Conservation (phyloP, 2,797 vertebrate genomes). For the Poecilia wingei region DNA sequence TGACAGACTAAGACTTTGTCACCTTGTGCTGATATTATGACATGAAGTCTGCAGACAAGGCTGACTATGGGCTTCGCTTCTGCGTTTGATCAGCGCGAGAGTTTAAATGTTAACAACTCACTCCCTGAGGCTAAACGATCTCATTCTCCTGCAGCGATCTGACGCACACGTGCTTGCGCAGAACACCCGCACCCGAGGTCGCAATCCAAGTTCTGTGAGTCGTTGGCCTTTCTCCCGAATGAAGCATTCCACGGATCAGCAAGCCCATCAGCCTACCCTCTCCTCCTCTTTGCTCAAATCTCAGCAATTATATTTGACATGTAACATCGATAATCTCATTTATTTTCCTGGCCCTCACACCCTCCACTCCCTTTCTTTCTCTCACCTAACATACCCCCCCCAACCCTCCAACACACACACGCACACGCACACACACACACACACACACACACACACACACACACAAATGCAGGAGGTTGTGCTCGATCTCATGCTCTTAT, state of each 20-base stretch:
- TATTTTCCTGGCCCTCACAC: constrained; percentile 68
- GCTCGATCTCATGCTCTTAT: constrained; percentile 72
- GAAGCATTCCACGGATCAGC: constrained; percentile 75
- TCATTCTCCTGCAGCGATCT: constrained; percentile 28
- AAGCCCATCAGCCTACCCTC: constrained; percentile 76
- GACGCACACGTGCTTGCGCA: constrained; percentile 1
- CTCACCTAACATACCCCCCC: constrained; percentile 24
- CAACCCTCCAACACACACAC: neutral
- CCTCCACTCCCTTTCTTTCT: constrained; percentile 20
- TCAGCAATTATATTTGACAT: constrained; percentile 91
- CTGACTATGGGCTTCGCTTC: constrained; percentile 13
- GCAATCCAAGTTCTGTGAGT: constrained; percentile 58
- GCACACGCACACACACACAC: constrained; percentile 1
- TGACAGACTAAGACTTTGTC: constrained; percentile 39
- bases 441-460: constrained; percentile 4
- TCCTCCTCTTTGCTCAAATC: constrained; percentile 84
- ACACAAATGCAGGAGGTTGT: constrained; percentile 26
- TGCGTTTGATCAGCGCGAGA: constrained; percentile 9
- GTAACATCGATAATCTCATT: constrained; percentile 87
- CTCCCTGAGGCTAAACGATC: constrained; percentile 35
- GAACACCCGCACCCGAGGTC: constrained; percentile 52
- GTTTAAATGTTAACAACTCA: constrained; percentile 55
- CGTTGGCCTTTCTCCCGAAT: constrained; percentile 67
- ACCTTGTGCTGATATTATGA: constrained; percentile 45
- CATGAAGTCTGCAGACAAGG: constrained; percentile 12